A percentile compares a stretch with the other conserved stretches of the same genome.
These are phyloP conservation scores for Rhinichthys osculus DNA, from an alignment of 2,797 vertebrate species.

Conservation along the genomic window DNA sequence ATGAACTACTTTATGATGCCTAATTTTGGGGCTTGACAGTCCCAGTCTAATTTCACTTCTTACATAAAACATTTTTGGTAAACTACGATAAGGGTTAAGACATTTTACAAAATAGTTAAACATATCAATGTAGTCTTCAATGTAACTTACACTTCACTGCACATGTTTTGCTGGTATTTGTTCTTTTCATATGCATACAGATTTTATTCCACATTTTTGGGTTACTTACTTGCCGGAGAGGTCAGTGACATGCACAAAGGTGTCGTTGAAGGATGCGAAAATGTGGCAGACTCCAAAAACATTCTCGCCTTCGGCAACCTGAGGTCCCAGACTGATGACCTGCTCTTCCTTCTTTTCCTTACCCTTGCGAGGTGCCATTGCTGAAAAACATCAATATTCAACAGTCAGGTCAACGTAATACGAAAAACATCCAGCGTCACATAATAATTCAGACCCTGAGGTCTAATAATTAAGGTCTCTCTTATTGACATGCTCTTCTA, in stretches of 20 bases:
- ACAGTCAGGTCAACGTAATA: neutral
- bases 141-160: no score
- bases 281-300: slow-evolving; percentile 97
- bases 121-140: neutral
- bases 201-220: neutral
- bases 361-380: slow-evolving; percentile 97
- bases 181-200: neutral
- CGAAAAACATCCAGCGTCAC: neutral
- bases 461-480: no score
- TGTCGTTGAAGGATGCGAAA: slow-evolving; percentile 98
- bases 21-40: neutral
- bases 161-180: neutral
- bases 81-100: neutral
- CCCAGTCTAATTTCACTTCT: neutral
- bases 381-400: slow-evolving; percentile 55
- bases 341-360: slow-evolving; percentile 99
- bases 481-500: neutral
- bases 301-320: slow-evolving; percentile 97
- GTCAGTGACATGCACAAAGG: slow-evolving; percentile 96
- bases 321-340: slow-evolving; percentile 95
- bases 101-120: neutral
- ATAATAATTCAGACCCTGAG: neutral
- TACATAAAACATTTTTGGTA: neutral
- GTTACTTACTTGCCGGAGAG: slow-evolving; percentile 95
- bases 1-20: neutral